These are phyloP conservation scores for Xenus cinereus DNA, from an alignment of 2,113 vertebrate genomes.

Conservation along the genomic window DNA sequence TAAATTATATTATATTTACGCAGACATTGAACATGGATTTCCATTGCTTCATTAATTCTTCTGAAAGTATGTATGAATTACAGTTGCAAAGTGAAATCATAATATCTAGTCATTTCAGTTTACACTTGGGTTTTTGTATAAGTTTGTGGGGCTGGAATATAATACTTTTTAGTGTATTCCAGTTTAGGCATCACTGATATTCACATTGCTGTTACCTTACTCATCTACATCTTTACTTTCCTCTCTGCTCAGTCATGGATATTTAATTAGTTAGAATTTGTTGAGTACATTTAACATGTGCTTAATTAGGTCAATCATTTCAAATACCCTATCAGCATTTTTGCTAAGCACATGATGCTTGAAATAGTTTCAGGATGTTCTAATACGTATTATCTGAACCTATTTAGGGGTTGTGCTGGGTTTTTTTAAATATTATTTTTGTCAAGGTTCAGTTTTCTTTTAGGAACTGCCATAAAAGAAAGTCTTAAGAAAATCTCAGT, in stretches of 20 bases:
- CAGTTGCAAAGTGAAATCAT: background rate
- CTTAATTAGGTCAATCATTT: slow-evolving; percentile 24
- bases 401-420: background rate
- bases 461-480: background rate
- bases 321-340: background rate
- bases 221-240: background rate
- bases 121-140: background rate
- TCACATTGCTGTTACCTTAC: background rate
- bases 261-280: slow-evolving; percentile 13
- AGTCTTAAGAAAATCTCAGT: slow-evolving; percentile 32
- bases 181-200: background rate
- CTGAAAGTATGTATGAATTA: background rate
- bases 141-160: background rate
- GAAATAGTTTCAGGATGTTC: slow-evolving; percentile 34
- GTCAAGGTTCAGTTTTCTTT: slow-evolving; percentile 28
- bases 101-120: background rate
- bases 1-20: background rate
- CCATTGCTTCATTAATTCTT: background rate
- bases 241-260: background rate
- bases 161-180: background rate
- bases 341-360: background rate
- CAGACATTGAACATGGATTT: background rate
- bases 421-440: background rate
- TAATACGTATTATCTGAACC: slow-evolving; percentile 33
- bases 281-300: slow-evolving; percentile 1